Evolutionary conservation across 2,797 vertebrate species (phyloP), one percentile per base, ranked within the genome.

Genomic region (Dryobates pubescens): DNA sequence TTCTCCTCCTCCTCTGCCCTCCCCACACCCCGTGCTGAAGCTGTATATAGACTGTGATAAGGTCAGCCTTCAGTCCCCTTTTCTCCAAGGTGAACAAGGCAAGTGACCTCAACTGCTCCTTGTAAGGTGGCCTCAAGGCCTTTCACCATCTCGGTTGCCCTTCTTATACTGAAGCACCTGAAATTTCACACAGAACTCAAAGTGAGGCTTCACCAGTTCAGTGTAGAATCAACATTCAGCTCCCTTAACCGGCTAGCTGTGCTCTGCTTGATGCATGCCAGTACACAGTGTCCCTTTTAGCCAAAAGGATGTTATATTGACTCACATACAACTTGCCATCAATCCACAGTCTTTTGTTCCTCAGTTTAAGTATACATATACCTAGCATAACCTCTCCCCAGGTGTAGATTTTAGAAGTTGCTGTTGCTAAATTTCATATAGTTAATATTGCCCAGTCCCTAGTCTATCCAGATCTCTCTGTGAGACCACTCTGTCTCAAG

Each of bases 1-100:
- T 6, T 3, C 16, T 14, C 17, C 5, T 59, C 36, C 4, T 2
- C 12, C 49, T 51, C 15, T 34, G 32, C 15, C 8, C 5, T 0
- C 15, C 41, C 41, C 14, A 15, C 13, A 7, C 41, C 6, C 11
- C 10, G 17, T 65, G 36, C 54, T 15, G 32, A 49, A 71, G 7
- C 6, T 65, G 20, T 53, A 23, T 51, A 22, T 20, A 64, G 24
- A 30, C 11, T 45, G 54, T 8, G 1, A 47, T 73, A n/a, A 49
- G 32, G 8, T 45, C 34, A 63, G 11, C 1, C 13, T 5, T 63
- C 30, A 68, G 49, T 27, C 9, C 78, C 32, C 23, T 53, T 18
- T 63, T 63, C 58, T 58, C 17, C 24, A 56, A 20, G 47, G 3
- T 64, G 36, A 86, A n/a, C 22, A 71, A 54, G 20, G 3, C 38